Conservation (phyloP, 2,888 invertebrate genomes). For the Drosophila algonquin region DNA sequence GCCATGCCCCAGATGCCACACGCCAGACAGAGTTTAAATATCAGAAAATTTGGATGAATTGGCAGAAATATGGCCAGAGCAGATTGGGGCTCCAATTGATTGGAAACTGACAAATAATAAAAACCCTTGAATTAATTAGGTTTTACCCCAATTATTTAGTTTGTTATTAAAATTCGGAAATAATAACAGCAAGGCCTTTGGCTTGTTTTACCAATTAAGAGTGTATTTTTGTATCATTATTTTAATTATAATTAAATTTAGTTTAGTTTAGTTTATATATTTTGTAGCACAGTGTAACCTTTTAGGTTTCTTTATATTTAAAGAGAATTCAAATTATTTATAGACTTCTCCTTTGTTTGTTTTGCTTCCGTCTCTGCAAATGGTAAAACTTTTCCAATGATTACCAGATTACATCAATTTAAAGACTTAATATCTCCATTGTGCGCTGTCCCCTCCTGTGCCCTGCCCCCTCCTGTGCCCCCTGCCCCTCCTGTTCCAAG, state of each 20-base stretch:
- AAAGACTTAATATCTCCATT: constrained; percentile 2
- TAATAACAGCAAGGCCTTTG: too few relatives aligned
- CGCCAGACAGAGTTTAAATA: constrained; percentile 57
- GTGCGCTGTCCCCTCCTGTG: too few relatives aligned
- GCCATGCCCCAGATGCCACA: constrained; percentile 19
- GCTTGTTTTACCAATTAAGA: too few relatives aligned
- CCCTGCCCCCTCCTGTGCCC: too few relatives aligned
- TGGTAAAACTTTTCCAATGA: constrained; percentile 6
- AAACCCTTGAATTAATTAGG: not conserved
- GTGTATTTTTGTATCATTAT: not conserved
- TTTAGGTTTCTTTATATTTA: too few relatives aligned
- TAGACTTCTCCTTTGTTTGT: not conserved
- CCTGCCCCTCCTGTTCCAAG: not conserved
- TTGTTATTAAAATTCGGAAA: too few relatives aligned
- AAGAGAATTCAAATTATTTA: not conserved
- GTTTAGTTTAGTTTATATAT: too few relatives aligned
- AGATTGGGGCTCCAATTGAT: not conserved
- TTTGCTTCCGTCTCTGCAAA: not conserved
- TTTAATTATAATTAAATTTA: not conserved
- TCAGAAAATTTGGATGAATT: constrained; percentile 6
- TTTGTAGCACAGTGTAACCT: too few relatives aligned
- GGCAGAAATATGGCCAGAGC: not conserved
- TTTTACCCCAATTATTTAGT: not conserved
- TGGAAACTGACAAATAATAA: not conserved
- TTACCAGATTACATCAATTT: constrained; percentile 2